Evolutionary conservation across 2,888 invertebrate genomes (phyloP).

Genomic region (Caenorhabditis sp.): DNA sequence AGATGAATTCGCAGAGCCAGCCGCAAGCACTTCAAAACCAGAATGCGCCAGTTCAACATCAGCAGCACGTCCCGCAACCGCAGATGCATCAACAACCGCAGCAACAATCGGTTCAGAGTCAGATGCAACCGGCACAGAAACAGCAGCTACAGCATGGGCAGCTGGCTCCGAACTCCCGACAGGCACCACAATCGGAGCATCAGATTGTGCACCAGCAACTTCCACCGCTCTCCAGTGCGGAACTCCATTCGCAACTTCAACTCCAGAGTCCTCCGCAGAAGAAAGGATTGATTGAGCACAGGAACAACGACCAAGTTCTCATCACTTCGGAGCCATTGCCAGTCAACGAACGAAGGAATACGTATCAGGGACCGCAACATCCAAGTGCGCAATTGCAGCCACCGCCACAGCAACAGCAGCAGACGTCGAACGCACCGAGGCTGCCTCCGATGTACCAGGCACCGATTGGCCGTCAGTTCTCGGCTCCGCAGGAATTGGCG

Average conservation of each 20-base stretch:
- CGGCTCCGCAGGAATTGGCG: background rate
- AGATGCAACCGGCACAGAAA: too few relatives aligned
- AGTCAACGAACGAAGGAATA: background rate
- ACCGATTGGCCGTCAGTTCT: too few relatives aligned
- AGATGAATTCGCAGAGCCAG: too few relatives aligned
- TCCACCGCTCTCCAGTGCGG: background rate
- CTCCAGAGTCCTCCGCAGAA: conserved; percentile 22
- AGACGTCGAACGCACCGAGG: too few relatives aligned
- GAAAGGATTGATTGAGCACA: conserved; percentile 45
- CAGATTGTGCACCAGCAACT: background rate
- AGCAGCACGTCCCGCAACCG: too few relatives aligned
- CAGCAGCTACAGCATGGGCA: too few relatives aligned
- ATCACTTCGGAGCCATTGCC: conserved; percentile 47
- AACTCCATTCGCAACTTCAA: conserved; percentile 3
- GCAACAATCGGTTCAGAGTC: too few relatives aligned
- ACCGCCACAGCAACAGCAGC: background rate
- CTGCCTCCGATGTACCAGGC: too few relatives aligned
- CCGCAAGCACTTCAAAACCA: too few relatives aligned
- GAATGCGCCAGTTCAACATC: too few relatives aligned
- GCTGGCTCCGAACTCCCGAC: conserved; percentile 1
- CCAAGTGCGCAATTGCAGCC: background rate
- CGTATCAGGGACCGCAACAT: background rate
- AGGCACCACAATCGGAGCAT: background rate
- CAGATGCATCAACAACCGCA: too few relatives aligned
- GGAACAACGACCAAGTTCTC: conserved; percentile 35